Base-by-base conservation (phyloP, 92 coral and sea anemone species). In the Desmophyllum pertusum region DNA sequence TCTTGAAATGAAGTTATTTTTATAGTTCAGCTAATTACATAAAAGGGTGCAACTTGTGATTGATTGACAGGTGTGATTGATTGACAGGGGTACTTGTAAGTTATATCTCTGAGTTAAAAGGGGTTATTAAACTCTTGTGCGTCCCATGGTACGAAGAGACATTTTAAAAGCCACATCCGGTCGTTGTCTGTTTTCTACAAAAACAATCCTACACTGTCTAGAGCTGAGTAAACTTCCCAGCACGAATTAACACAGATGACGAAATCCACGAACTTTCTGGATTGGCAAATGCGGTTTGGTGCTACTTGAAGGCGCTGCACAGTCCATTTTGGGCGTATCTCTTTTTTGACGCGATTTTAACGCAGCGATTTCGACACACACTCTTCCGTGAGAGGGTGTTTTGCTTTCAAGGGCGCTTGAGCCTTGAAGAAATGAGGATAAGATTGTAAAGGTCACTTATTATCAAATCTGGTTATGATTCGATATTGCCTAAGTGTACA, bases 371-470 rank as follows among this genome's bases (percentile, higher is more conserved):
- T 80, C 50, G 66, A 37, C 76, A 51, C 76, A 52, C 76, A 21
- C 84, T 73, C 70, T 82, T 82, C 41, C 86, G 86, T 82, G 86
- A 82, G 86, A 70, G 79, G 86, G 71, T 73, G 79, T 82, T 82
- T 82, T 81, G 78, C 36, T 82, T 73, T 82, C 71, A 82, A 73
- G 78, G 25, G 84, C 67, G 37, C 70, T 82, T 59, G 70, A 73
- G 71, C 59, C 48, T 21, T 52, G 70, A 72, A 57, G 69, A 81
- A 81, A 41, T 51, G 59, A 31, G 79, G 86, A 82, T 82, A 71
- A 82, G 70, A 66, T 61, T 40, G 79, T 41, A 72, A 72, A 72
- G 77, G 77, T 72, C 77, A 72, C 77, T 72, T 72, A n/a, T n/a
- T n/a, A 25, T 43, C 79, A 71, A 82, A 71, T 41, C 70, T 57